Conservation (phyloP, 2,888 invertebrate genomes). For the Drosophila paranaensis region DNA sequence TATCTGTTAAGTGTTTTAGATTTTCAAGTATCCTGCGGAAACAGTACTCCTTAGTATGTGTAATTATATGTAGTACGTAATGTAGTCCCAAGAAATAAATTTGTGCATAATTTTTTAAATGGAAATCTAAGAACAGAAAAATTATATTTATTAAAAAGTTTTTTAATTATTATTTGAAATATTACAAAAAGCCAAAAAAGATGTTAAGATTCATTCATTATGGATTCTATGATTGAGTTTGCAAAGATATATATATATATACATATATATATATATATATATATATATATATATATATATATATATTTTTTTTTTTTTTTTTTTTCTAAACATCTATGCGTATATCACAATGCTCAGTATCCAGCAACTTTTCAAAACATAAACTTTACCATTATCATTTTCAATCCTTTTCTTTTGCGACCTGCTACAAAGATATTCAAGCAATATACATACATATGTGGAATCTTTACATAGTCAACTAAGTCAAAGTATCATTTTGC, state of each 20-base stretch:
- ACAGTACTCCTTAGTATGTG: not conserved
- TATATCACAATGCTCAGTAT: not conserved
- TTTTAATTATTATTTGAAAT: not conserved
- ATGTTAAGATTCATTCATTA: not conserved
- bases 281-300: not conserved
- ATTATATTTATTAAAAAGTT: not conserved
- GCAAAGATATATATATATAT: not conserved
- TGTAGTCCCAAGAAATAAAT: not conserved
- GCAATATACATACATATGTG: not conserved
- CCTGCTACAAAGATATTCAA: not conserved
- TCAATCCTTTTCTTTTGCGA: not conserved
- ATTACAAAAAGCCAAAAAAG: not conserved
- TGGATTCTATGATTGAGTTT: not conserved
- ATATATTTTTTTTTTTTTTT: too few species aligned
- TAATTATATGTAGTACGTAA: not conserved
- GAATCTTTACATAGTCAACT: not conserved
- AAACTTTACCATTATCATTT: not conserved
- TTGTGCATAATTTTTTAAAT: not conserved
- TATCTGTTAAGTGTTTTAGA: not conserved
- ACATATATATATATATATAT: not conserved
- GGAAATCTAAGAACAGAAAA: not conserved
- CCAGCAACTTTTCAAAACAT: not conserved
- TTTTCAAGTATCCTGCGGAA: constrained; percentile 3
- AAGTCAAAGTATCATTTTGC: not conserved
- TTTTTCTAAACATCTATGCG: too few species aligned